Base-by-base conservation (phyloP, 2,113 vertebrate species). In the Paracanthobrama guichenoti region DNA sequence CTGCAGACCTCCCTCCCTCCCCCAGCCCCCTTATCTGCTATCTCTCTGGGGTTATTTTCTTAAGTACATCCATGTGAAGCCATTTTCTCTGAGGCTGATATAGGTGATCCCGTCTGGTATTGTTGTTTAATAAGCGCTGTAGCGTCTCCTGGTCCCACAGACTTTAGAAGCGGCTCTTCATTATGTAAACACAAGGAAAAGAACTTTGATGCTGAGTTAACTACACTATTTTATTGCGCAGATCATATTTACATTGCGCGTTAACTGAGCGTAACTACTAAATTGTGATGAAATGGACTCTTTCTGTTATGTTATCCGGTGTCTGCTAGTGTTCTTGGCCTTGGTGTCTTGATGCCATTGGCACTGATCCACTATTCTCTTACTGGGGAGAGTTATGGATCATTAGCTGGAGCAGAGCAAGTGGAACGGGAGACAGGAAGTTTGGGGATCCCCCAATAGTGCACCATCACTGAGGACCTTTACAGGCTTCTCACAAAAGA, bases 391-490 rank as follows among this genome's bases (percentile, higher is more conserved):
- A 57, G 80, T 72, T 82, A 57, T 71, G 66, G 48, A 82, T 71
- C 64, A 73, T 80, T 79, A 60, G 66, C 66, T 73, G 77, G 53
- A 18, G 26, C 12, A 80, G 67, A 80, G 75, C 59, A 18, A 57
- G 48, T 72, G 64, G 66, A 57, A 71, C 24, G 22, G 78, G 66
- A 66, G 62, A 14, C 44, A 53, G 79, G 79, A 69, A 81, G 46
- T 71, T 69, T 71, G 85, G 82, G 81, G 66, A 60, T 79, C 50
- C 74, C 20, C 66, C 20, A 28, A 71, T 75, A 39, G 67, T n/a
- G 50, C 76, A 13, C 26, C 81, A 44, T 83, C 85, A 28, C 82
- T 84, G 87, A 89, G 86, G 87, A 91, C 75, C 88, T 88, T 88
- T 87, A 87, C 79, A 76, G 48, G 66, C 64, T 59, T 60, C 8